phyloP scores from a whole-genome alignment of 2,113 vertebrate species.

The Sturnira hondurensis region DNA sequence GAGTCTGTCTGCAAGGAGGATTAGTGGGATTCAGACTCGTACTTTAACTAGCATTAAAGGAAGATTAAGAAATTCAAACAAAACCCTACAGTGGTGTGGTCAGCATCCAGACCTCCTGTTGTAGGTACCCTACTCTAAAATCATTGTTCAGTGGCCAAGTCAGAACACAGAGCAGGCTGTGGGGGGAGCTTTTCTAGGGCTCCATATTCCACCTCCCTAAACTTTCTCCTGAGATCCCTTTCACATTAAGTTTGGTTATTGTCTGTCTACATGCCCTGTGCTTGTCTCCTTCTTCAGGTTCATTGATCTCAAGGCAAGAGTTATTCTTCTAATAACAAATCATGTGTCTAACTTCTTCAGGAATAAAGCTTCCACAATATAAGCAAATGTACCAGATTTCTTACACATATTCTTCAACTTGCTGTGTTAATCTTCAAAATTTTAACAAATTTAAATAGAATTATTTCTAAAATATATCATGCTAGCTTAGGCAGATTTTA shows the following conservation, averaged over 20 bases:
- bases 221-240: neutral
- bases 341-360: constrained; percentile 14
- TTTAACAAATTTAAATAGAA: constrained; percentile 7
- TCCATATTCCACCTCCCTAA: neutral
- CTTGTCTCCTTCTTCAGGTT: neutral
- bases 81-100: neutral
- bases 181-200: neutral
- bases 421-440: neutral
- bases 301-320: neutral
- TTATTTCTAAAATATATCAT: constrained; percentile 19
- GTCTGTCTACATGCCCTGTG: neutral
- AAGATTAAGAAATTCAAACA: neutral
- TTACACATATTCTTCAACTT: constrained; percentile 8
- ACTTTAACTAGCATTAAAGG: neutral
- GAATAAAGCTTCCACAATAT: neutral
- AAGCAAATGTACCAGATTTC: neutral
- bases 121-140: neutral
- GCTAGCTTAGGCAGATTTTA: neutral
- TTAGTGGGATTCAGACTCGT: neutral
- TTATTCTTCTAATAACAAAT: constrained; percentile 40
- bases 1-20: neutral
- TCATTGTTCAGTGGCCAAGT: neutral
- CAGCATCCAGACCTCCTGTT: neutral
- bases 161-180: neutral
- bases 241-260: neutral